Evolutionary conservation across 2,113 vertebrate genomes (phyloP), one percentile per base, ranked within the genome.

Genomic region (Ramphastos sulfuratus): DNA sequence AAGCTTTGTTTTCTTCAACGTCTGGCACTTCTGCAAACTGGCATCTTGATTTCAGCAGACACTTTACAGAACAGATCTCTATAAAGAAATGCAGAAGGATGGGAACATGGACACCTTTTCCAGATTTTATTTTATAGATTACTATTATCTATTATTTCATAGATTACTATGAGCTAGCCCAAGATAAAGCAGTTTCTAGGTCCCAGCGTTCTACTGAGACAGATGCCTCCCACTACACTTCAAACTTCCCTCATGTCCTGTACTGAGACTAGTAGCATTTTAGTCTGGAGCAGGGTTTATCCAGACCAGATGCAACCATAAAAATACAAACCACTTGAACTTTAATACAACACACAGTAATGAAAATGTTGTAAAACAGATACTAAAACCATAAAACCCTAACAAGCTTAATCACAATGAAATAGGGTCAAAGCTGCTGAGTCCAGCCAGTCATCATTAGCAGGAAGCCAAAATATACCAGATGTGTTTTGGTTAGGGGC

Each of bases 321-420:
- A 96, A 96, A 96, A 94, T 28, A 83, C 78, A 91, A 95, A 92
- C 89, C 87, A 95, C 87, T 94, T 96, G 93, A 96, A 96, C 82
- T 87, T 96, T 95, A 95, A 96, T 94, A 96, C 95, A 96, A 96
- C 85, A 94, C 94, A 65, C 58, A 75, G 87, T 94, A 96, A 96
- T 94, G 91, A 93, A 96, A 90, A 90, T 75, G 85, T 63, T 87
- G 85, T 96, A 96, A 96, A 94, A 95, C 91, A 96, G 95, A 96
- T 72, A 96, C 93, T 94, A 92, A 96, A 96, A 25, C 10, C 82
- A 94, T 94, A 96, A 96, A 94, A 90, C 81, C 92, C 83, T 95
- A 96, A 95, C 90, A 94, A 90, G 90, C 87, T 90, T 93, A 92
- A 96, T 96, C 91, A 94, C 91, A 96, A 65, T 85, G 93, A 91